Conservation (phyloP, 2,113 vertebrate species). For the Syngnathus typhle region DNA sequence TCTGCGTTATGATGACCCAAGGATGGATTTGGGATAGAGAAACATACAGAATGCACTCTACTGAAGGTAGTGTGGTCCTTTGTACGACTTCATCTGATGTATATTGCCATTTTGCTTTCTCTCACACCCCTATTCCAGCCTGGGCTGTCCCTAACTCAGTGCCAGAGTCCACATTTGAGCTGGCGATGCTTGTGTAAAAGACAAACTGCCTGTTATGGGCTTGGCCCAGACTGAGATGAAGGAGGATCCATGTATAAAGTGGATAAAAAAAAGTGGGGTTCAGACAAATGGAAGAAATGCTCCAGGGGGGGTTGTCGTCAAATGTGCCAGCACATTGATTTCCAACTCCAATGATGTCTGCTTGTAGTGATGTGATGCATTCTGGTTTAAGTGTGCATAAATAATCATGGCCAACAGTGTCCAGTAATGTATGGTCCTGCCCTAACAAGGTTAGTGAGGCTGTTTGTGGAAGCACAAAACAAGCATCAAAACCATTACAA, state of each 20-base stretch:
- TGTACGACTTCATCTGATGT: conserved; percentile 4
- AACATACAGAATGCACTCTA: neutral
- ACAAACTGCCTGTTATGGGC: conserved; percentile 51
- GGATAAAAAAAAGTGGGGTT: conserved; percentile 8
- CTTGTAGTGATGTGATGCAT: conserved; percentile 68
- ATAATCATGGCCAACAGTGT: conserved; percentile 56
- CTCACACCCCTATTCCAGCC: conserved; percentile 16
- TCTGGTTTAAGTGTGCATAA: conserved; percentile 69
- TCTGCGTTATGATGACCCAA: neutral
- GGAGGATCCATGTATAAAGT: conserved; percentile 15
- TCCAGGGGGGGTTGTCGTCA: conserved; percentile 49
- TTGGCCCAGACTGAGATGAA: conserved; percentile 49
- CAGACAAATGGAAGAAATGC: conserved; percentile 23
- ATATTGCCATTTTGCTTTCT: conserved; percentile 12
- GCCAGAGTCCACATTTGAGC: conserved; percentile 45
- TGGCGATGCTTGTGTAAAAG: conserved; percentile 38
- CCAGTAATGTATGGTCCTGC: conserved; percentile 49
- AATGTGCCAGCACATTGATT: conserved; percentile 56
- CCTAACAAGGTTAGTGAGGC: conserved; percentile 59
- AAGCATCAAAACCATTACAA: conserved; percentile 53
- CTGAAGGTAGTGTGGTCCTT: neutral
- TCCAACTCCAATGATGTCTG: conserved; percentile 72
- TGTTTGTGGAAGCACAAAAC: conserved; percentile 39
- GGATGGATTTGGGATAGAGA: neutral
- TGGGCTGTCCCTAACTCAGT: conserved; percentile 39